A percentile compares a stretch with the other conserved stretches of the same genome.
These are phyloP conservation scores for Stenurella melanura DNA, from an alignment of 2,888 invertebrate species.

Conservation along the genomic window DNA sequence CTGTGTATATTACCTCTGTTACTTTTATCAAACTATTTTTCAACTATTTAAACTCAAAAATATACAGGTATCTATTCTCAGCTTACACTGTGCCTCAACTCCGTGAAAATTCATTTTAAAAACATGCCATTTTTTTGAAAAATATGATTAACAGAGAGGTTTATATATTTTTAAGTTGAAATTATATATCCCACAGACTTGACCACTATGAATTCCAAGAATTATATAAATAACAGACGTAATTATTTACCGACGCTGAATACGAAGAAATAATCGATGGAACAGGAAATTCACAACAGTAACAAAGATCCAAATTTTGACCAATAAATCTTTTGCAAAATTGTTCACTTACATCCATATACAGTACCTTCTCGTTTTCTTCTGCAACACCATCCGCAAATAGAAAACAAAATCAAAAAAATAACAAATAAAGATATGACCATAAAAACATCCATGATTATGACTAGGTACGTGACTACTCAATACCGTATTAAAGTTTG, in stretches of 20 bases:
- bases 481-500: background rate
- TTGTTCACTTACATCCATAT: constrained; percentile 62
- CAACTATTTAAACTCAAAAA: no score
- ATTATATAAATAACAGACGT: background rate
- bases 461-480: background rate
- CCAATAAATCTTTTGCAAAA: background rate
- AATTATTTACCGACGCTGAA: background rate
- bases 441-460: constrained; percentile 62
- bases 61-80: no score
- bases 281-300: background rate
- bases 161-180: no score
- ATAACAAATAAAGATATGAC: constrained; percentile 60
- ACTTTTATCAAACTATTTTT: no score
- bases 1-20: no score
- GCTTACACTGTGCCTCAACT: no score
- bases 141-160: no score
- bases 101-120: no score
- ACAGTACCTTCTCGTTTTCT: constrained; percentile 64
- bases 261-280: background rate
- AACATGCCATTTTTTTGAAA: no score
- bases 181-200: no score
- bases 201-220: background rate
- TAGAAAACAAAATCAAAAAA: constrained; percentile 62
- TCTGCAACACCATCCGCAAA: constrained; percentile 66
- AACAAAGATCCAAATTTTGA: background rate